Evolutionary conservation across 2,797 vertebrate genomes (phyloP), one percentile per base, ranked within the genome.

Genomic region (Sebastes diploproa): DNA sequence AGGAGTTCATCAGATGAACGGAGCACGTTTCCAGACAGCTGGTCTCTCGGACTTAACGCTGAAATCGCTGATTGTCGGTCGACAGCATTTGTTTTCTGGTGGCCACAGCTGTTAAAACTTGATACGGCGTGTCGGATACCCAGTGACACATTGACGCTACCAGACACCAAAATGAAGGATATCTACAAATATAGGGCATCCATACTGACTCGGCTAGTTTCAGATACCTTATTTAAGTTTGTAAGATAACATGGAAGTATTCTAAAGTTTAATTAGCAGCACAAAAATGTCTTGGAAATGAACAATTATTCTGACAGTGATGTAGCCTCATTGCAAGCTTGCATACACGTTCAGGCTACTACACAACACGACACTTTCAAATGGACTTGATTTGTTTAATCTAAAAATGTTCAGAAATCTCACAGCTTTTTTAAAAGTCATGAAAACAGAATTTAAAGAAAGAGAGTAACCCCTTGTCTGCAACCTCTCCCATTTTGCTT

Each of bases 81-180:
- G 75, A 81, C 73, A 56, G 71, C 66, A 20, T 77, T 83, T 72
- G 54, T 85, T 82, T 71, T 85, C 59, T 64, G 70, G 77, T 23
- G 87, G 92, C 93, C 90, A 93, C 93, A 95, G 92, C 93, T 91
- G 89, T 95, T 91, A 95, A 94, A 94, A 95, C 91, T 76, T 86
- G 79, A 81, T 46, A 42, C 18, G 65, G 54, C 52, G 77, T 72
- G 95, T 96, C 95, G 95, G 95, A 96, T 95, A 96, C 96, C 95
- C 96, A 96, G 95, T 82, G 82, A 92, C 90, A 92, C 88, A 66
- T 77, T 74, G 74, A 91, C 23, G 67, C 81, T 80, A 80, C 83
- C 56, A 85, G 68, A 92, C 86, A 84, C 52, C 78, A 84, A 85
- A 84, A 88, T 80, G 61, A 87, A 78, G 77, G 86, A 82, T 52